phyloP scores from a whole-genome alignment of 2,113 vertebrate genomes.

The Galbula dea region DNA sequence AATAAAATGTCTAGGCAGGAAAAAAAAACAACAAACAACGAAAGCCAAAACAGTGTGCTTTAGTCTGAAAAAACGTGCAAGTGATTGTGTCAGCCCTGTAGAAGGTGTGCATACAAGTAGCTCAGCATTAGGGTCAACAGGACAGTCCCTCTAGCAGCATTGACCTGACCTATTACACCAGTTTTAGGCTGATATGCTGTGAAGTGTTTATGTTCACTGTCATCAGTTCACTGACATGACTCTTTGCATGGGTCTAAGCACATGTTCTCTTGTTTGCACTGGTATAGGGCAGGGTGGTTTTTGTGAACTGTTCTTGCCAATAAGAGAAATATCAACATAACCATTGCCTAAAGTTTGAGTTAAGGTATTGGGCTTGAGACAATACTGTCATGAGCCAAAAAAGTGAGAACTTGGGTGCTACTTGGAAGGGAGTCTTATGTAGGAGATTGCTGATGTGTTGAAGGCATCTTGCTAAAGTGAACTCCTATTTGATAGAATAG shows the following conservation, averaged over 20 bases:
- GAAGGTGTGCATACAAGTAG: neutral
- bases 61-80: neutral
- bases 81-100: neutral
- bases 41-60: neutral
- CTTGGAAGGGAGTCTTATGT: accelerated
- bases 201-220: neutral
- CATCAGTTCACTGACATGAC: neutral
- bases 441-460: accelerated
- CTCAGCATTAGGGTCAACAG: accelerated
- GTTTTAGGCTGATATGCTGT: neutral
- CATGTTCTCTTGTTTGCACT: neutral
- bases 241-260: neutral
- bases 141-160: neutral
- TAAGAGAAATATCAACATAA: neutral
- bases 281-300: neutral
- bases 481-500: neutral
- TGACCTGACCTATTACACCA: neutral
- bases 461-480: neutral
- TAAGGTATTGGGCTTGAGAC: neutral
- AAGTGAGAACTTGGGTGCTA: neutral
- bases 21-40: neutral
- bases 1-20: neutral
- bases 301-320: neutral
- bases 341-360: neutral
- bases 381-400: neutral